Evolutionary conservation across 2,888 invertebrate genomes (phyloP).

Genomic region (Limenitis camilla): DNA sequence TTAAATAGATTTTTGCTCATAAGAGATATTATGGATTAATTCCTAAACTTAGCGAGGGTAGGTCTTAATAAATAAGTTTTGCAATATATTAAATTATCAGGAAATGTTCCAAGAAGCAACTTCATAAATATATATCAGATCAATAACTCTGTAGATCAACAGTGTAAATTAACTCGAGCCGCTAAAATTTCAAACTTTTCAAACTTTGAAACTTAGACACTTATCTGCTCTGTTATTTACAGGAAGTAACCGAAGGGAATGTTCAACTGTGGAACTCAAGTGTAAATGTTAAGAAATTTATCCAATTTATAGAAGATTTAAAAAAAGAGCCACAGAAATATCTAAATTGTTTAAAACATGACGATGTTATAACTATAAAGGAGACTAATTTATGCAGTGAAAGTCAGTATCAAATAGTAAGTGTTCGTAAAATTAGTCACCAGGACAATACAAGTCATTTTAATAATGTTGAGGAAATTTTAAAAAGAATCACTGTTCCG

Average conservation of each 20-base stretch:
- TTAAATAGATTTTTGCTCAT: no score
- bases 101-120: constrained; percentile 21
- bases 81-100: background rate
- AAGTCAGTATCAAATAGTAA: constrained; percentile 60
- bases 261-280: constrained; percentile 59
- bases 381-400: constrained; percentile 29
- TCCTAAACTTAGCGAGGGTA: no score
- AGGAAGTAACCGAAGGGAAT: constrained; percentile 59
- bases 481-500: constrained; percentile 55
- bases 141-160: constrained; percentile 22
- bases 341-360: constrained; percentile 25
- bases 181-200: constrained; percentile 24
- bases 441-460: constrained; percentile 31
- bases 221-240: constrained; percentile 35
- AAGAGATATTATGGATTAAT: no score
- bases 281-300: constrained; percentile 52
- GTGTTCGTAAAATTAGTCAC: constrained; percentile 32
- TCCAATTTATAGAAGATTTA: constrained; percentile 48
- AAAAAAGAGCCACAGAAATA: constrained; percentile 50
- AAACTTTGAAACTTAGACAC: constrained; percentile 25
- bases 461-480: constrained; percentile 52
- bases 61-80: background rate
- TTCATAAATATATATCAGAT: constrained; percentile 13
- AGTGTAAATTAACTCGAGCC: constrained; percentile 24
- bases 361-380: constrained; percentile 26